Base-by-base conservation (phyloP, 2,888 invertebrate genomes). In the Lypha dubia region DNA sequence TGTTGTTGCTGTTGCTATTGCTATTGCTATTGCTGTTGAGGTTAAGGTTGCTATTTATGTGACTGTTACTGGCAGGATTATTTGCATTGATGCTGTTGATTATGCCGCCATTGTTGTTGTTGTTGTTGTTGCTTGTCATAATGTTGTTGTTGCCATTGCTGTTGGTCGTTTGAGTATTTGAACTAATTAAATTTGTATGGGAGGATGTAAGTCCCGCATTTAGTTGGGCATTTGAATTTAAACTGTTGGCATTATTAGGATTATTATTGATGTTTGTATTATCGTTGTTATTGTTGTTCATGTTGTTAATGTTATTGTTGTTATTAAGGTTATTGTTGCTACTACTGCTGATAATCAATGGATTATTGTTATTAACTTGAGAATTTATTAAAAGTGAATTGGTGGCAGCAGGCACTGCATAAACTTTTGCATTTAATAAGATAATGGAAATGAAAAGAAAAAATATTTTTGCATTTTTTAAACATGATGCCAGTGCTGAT, bases 361-460 rank as follows among this genome's bases (percentile, higher is more conserved):
- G 74, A 74, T 77, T 82, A 70, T 85, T 82, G 32, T 70, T 83
- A 62, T 83, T 86, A 82, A 49, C 84, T 85, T 84, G 86, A 56
- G 85, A 62, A 51, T 73, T 65, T 49, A 80, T 51, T 79, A 86
- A 67, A 53, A 87, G 81, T 38, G 87, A 70, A 71, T 86, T 88
- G 58, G 87, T 86, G 38, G 87, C 85, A 41, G 87, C 87, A 1
- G 88, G 87, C 60, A 86, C 73, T 49, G 87, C 86, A 32, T 65
- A 17, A 56, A 53, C 63, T 49, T 28, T 22, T 73, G 65, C n/a
- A 20, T 41, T 65, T 7, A 73, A 20, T 15, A 79, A 49, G 20
- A 22, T 53, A 20, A 28, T 58, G 56, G 15, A n/a, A 5, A 60
- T 76, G 15, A 83, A 83, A 24, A 83, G 28, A n/a, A 73, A 63